phyloP scores from a whole-genome alignment of 2,888 invertebrate genomes.

The Andrena bicolor region DNA sequence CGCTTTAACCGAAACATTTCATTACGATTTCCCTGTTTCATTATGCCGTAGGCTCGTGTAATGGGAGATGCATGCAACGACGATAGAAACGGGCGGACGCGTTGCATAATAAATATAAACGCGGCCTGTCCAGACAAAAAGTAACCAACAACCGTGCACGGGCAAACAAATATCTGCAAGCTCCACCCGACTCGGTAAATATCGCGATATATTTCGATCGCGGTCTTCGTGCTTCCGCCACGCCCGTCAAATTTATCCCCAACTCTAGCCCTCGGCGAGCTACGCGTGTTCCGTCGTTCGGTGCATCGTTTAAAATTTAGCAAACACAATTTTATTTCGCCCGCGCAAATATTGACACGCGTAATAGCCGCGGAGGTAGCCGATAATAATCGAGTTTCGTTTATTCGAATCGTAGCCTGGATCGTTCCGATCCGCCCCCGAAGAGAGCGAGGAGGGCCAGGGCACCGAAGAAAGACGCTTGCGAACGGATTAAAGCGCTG shows the following conservation, averaged over 20 bases:
- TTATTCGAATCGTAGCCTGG: constrained; percentile 54
- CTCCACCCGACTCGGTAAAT: constrained; percentile 34
- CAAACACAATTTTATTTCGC: constrained; percentile 57
- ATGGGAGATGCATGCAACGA: background rate
- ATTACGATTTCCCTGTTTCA: constrained; percentile 9
- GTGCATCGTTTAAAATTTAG: constrained; percentile 51
- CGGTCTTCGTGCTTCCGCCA: constrained; percentile 31
- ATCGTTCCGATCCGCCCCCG: constrained; percentile 10
- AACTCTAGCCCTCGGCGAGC: background rate
- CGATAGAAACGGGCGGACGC: background rate
- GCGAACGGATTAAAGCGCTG: constrained; percentile 13
- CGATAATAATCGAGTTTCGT: constrained; percentile 57
- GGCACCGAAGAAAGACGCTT: background rate
- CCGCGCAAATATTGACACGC: constrained; percentile 57
- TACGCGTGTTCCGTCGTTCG: constrained; percentile 33
- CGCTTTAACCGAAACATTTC: background rate
- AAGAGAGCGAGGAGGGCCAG: background rate
- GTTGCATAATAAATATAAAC: constrained; percentile 18
- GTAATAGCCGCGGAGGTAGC: constrained; percentile 23
- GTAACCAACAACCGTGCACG: constrained; percentile 22
- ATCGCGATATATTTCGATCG: constrained; percentile 30
- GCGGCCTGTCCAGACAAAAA: constrained; percentile 24
- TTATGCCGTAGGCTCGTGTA: background rate
- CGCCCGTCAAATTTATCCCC: constrained; percentile 35
- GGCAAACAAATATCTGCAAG: constrained; percentile 42